A percentile compares a stretch with the other conserved stretches of the same genome.
phyloP scores from a whole-genome alignment of 2,113 vertebrate genomes.

The Porphyrio hochstetteri region DNA sequence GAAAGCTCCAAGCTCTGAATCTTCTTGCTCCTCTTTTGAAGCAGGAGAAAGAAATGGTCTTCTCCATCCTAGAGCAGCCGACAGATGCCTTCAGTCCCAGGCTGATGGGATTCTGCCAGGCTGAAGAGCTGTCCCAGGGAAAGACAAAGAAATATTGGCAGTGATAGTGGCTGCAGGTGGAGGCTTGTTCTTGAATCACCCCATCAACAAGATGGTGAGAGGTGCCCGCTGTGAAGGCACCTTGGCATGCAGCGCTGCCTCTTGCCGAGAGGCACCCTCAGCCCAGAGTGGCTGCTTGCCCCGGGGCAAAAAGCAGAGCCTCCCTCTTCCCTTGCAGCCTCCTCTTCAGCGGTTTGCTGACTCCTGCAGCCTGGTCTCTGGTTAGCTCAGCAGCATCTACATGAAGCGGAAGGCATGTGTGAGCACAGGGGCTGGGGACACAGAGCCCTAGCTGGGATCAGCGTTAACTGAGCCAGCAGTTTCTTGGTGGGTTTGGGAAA shows the following conservation, averaged over 20 bases:
- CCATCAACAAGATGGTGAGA: background rate
- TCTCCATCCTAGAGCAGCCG: background rate
- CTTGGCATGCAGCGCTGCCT: background rate
- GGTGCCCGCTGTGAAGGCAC: background rate
- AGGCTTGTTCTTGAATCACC: background rate
- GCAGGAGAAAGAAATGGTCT: background rate
- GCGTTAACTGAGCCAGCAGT: background rate
- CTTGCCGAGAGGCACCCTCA: background rate
- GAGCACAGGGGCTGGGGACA: background rate
- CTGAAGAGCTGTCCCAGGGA: background rate
- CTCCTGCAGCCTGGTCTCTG: background rate
- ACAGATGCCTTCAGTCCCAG: background rate
- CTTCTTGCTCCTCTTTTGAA: background rate
- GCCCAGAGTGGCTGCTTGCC: background rate
- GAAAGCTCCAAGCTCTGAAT: background rate
- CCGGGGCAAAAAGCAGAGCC: accelerated
- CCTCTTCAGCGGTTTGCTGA: background rate
- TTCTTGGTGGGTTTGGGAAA: background rate
- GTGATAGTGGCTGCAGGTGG: background rate
- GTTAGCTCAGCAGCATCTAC: background rate
- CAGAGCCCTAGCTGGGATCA: background rate
- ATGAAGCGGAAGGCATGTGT: background rate
- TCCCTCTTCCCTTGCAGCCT: background rate
- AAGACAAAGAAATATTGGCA: background rate
- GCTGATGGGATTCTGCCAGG: background rate